Base-by-base conservation (phyloP, 2,888 invertebrate genomes). In the Anticlea derivata region DNA sequence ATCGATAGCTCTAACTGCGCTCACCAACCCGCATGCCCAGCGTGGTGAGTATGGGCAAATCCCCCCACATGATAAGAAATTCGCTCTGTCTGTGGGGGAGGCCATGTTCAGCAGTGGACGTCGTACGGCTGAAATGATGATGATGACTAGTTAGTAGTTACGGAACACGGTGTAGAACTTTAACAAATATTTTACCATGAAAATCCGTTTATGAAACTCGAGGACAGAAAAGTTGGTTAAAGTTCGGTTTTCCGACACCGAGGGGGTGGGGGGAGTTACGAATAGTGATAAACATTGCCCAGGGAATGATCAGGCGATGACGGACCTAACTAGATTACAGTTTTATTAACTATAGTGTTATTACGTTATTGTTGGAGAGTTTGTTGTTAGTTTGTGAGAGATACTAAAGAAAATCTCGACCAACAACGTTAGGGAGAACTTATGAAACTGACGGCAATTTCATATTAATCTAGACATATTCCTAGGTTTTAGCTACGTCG, bases 201-300 rank as follows among this genome's bases (percentile, higher is more conserved):
- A 40, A 48, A 39, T 48, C 43, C 20, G 43, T 34, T 47, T 38
- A 29, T 7, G 7, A 31, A 35, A 35, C 20, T 31, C 27, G 8
- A 41, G n/a, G 29, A 41, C 17, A 22, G 8, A 13, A 27, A 50
- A 50, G 53, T 47, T 53, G 10, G 33, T 11, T 5, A 23, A 55
- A 48, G 24, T 51, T 51, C 8, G 7, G 27, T 47, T 38, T 40
- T 39, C 52, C 23, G 22, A 26, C 24, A 23, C 26, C 17, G 13
- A 7, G 3, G 22, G 23, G 13, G 7, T n/a, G n/a, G 44, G 27
- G 12, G 5, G 44, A 54, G 29, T 58, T 55, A 7, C 22, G 8
- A 52, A 52, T 55, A 52, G 55, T 55, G 39, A 59, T 56, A 44
- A 54, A 59, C 56, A 59, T 47, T 43, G 29, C 24, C 24, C 13